These are phyloP conservation scores for Magallana angulata DNA, from an alignment of 1,140 invertebrate genomes.

Conservation along the genomic window DNA sequence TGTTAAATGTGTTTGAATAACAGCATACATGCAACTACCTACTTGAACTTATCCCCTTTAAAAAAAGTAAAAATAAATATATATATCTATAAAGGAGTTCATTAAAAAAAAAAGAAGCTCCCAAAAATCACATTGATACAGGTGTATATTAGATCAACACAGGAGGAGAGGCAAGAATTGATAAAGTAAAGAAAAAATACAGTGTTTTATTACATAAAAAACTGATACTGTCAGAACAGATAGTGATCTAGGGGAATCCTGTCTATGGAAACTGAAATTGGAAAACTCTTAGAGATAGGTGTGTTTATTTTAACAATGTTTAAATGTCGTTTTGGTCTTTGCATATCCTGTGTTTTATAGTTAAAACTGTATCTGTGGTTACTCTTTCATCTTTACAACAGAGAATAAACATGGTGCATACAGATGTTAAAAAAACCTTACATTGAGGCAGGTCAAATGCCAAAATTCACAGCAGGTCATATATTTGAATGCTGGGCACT, in stretches of 20 bases:
- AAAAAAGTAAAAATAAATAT: too few relatives aligned
- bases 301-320: background rate
- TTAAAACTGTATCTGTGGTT: conserved; percentile 15
- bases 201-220: background rate
- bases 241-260: background rate
- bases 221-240: background rate
- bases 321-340: background rate
- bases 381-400: background rate
- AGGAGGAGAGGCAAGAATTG: background rate
- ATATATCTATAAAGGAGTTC: too few relatives aligned
- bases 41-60: too few relatives aligned
- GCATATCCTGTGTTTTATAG: background rate
- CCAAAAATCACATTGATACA: too few relatives aligned
- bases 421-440: background rate
- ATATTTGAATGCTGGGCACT: conserved; percentile 13
- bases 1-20: too few relatives aligned
- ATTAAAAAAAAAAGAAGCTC: too few relatives aligned
- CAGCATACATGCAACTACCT: too few relatives aligned
- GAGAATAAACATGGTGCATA: conserved; percentile 14
- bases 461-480: conserved; percentile 32
- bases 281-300: background rate
- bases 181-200: background rate
- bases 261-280: background rate
- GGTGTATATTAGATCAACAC: background rate
- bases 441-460: conserved; percentile 7